Percentiles rank a stretch among this genome's conserved stretches.
phyloP scores from a whole-genome alignment of 1,140 invertebrate genomes.

The Berghia stephanieae region DNA sequence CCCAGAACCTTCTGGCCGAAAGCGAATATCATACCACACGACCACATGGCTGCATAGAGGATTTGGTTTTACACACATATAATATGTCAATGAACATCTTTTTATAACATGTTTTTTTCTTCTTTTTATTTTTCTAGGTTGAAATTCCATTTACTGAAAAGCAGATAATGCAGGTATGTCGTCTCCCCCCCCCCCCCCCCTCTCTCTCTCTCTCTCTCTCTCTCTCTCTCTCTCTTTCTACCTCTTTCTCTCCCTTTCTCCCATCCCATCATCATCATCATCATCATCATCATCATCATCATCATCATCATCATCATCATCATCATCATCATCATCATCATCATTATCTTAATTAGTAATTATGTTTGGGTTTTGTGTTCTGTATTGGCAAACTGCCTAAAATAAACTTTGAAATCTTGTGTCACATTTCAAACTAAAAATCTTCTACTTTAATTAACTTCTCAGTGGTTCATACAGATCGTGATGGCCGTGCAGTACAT shows the following conservation, averaged over 20 bases:
- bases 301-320: neutral
- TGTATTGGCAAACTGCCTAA: too few relatives aligned
- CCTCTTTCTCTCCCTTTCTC: neutral
- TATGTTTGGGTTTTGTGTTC: too few relatives aligned
- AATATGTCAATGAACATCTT: too few relatives aligned
- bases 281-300: neutral
- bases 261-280: neutral
- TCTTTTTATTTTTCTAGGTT: neutral
- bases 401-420: too few relatives aligned
- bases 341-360: neutral
- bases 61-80: too few relatives aligned
- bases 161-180: slow-evolving; percentile 30
- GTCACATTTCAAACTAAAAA: neutral
- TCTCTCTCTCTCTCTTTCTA: neutral
- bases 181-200: neutral
- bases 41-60: too few relatives aligned
- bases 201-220: slow-evolving; percentile 11
- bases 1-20: too few relatives aligned
- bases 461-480: slow-evolving; percentile 65
- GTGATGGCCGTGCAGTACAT: slow-evolving; percentile 65
- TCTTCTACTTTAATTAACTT: too few relatives aligned
- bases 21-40: too few relatives aligned
- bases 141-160: slow-evolving; percentile 13
- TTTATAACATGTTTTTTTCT: neutral
- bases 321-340: neutral